A percentile compares a stretch with the other conserved stretches of the same genome.
These are phyloP conservation scores for Neoaliturus tenellus DNA, from an alignment of 2,888 invertebrate genomes.

Conservation along the genomic window DNA sequence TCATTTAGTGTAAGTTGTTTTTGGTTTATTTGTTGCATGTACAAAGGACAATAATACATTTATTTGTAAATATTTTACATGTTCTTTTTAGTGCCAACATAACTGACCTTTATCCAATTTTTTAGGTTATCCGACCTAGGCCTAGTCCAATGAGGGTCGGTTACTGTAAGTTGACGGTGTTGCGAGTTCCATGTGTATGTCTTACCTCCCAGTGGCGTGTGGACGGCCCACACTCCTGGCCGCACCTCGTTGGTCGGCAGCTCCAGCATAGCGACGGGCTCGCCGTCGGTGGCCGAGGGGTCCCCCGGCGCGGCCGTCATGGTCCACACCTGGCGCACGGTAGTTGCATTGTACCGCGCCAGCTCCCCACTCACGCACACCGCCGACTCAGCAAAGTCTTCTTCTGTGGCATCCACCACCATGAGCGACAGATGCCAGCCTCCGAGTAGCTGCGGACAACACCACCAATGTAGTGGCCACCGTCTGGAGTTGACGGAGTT, in stretches of 20 bases:
- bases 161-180: no score
- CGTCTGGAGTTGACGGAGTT: no score
- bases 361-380: constrained; percentile 66
- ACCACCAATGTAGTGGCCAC: not conserved
- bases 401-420: constrained; percentile 65
- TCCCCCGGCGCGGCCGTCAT: constrained; percentile 61
- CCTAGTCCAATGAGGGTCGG: no score
- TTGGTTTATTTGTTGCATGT: no score
- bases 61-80: no score
- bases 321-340: constrained; percentile 65
- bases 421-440: constrained; percentile 66
- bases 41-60: no score
- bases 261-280: constrained; percentile 64
- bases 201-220: constrained; percentile 67
- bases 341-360: constrained; percentile 63
- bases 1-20: no score
- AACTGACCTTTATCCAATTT: no score
- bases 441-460: constrained; percentile 62
- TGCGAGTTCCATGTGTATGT: no score
- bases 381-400: constrained; percentile 64
- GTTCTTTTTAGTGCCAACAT: no score
- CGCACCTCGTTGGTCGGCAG: constrained; percentile 62
- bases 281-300: constrained; percentile 51
- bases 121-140: constrained; percentile 1
- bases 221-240: constrained; percentile 65